Evolutionary conservation across 2,113 vertebrate species (phyloP), one percentile per base, ranked within the genome.

Genomic region (Sorex araneus): DNA sequence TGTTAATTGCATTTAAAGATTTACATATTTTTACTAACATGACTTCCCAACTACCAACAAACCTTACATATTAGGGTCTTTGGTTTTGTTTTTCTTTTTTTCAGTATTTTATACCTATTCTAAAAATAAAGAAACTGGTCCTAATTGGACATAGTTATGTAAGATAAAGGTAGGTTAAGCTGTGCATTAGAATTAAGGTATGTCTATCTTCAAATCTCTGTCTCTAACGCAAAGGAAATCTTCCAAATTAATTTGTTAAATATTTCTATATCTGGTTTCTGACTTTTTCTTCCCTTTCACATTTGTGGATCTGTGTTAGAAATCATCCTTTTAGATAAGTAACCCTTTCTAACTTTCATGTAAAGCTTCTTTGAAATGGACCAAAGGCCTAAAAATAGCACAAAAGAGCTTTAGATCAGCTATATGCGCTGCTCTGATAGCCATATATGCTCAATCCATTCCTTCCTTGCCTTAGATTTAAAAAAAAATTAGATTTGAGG

Each of bases 301-400:
- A 10, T 82, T 28, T 78, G 67, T 91, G 43, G 6, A 50, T 11
- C 27, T 3, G 19, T 66, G 8, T 80, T 23, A 30, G 54, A 93
- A 87, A 87, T 40, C 43, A 70, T 91, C 91, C 50, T 76, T 91
- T 36, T 76, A 16, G n/a, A 47, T 34, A 21, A 45, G 25, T 87
- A 67, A 84, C 11, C 18, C 18, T 91, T 78, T 11, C 64, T 90
- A 45, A 70, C 45, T 70, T 74, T 87, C 66, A 70, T 89, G 32
- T 88, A 92, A 77, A 73, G 4, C 27, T 78, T 74, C 2, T 82
- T 73, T 88, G 75, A 90, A 54, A 60, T 54, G 30, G 18, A 36
- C 71, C 70, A 4, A 69, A 57, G 60, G 83, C 8, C 27, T 84
- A 86, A 50, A 85, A 88, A 77, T 27, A 69, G n/a, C 12, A 86